Evolutionary conservation across 1,140 invertebrate species (phyloP), one percentile per base, ranked within the genome.

Genomic region (Rhynchophorus ferrugineus): DNA sequence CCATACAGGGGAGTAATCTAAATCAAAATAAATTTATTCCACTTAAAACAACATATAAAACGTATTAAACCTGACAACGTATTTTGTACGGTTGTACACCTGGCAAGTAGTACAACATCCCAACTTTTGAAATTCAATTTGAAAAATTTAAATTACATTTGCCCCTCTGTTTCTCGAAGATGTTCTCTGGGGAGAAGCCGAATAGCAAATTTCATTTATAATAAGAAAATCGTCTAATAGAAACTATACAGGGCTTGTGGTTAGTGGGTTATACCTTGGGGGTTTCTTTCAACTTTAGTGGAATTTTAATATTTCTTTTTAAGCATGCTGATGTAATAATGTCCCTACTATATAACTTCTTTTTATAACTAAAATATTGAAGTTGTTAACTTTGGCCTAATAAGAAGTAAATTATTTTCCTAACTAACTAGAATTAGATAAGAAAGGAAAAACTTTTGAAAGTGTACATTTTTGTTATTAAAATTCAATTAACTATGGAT

Each of bases 71-170:
- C 24, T 29, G 24, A 11, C 24, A 6, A 5, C 5, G 24, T 29
- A 11, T 29, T 29, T 29, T 29, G 24, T 29, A 11, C 11, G 11
- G 5, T 29, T 29, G 24, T 44, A 14, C 13, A 44, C 38, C 20
- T 51, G 41, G 36, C 37, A 34, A 51, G 41, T 48, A 34, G 36
- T 51, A 50, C 44, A 41, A 52, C 48, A 49, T 55, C 49, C 52
- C 34, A 58, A 58, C 57, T 58, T 58, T 58, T 19, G 36, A 48
- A 55, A 58, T 55, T 55, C 48, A 58, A 58, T 55, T 58, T 55
- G 48, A 54, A 55, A 58, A 55, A 55, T 55, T 58, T 55, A 58
- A 58, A 58, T 58, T 58, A 58, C 47, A 49, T 58, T 49, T 54
- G 52, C 46, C 46, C 46, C 50, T 45, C 35, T 53, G 50, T 53